A percentile compares a stretch with the other conserved stretches of the same genome.
These are phyloP conservation scores for Strigamia maritima DNA, from an alignment of 2,888 invertebrate genomes.

Conservation along the genomic window DNA sequence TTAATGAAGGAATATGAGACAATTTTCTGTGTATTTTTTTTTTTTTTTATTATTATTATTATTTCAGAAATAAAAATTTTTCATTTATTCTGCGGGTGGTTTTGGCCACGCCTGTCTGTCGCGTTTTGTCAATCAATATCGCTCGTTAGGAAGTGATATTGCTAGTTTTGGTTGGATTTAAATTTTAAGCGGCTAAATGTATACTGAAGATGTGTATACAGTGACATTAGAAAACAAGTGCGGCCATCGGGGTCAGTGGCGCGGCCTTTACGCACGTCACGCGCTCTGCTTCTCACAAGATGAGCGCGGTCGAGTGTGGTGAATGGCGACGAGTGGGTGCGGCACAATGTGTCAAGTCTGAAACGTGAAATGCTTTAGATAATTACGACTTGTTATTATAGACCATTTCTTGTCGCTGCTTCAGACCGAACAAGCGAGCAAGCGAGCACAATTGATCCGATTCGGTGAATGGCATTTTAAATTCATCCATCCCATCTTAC, in stretches of 20 bases:
- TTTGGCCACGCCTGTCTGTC: no score
- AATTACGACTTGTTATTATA: constrained; percentile 10
- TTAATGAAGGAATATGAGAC: background rate
- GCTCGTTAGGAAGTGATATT: no score
- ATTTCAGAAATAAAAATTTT: no score
- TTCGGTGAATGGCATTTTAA: constrained; percentile 12
- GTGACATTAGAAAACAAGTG: background rate
- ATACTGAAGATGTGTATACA: background rate
- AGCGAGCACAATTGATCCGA: constrained; percentile 7
- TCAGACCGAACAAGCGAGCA: no score
- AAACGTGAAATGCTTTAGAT: background rate
- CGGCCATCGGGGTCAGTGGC: constrained; percentile 3
- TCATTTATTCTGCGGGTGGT: no score
- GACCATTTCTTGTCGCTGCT: background rate
- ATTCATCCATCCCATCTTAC: background rate
- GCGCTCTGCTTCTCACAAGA: background rate
- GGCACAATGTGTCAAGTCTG: background rate
- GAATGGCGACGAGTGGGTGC: constrained; percentile 1
- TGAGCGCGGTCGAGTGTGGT: constrained; percentile 15
- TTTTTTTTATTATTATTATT: no score
- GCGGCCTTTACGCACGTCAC: background rate
- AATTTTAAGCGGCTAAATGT: background rate
- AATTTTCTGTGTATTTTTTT: background rate
- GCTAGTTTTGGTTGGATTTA: no score
- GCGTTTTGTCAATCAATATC: no score